A percentile compares a stretch with the other conserved stretches of the same genome.
phyloP scores from a whole-genome alignment of 2,113 vertebrate genomes.

The Channa maculata region DNA sequence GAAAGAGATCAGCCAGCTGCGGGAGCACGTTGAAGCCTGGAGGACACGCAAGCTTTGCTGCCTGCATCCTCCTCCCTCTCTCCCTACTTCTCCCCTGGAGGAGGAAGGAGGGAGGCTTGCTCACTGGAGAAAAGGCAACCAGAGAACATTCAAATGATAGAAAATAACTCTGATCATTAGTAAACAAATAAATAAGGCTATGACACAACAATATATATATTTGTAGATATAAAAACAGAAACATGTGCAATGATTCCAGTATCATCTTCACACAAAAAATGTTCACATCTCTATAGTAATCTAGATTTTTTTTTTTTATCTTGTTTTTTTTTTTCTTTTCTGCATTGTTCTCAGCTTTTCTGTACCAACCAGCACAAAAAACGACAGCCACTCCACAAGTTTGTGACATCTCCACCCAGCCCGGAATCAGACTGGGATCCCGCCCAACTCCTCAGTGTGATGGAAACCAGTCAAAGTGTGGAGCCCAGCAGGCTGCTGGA shows the following conservation, averaged over 20 bases:
- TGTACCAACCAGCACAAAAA: constrained; percentile 30
- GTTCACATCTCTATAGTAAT: constrained; percentile 71
- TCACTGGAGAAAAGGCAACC: constrained; percentile 72
- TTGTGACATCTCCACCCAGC: not conserved
- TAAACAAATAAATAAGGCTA: constrained; percentile 85
- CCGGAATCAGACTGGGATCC: not conserved
- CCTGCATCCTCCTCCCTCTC: not conserved
- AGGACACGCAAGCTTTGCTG: not conserved
- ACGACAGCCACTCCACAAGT: constrained; percentile 21
- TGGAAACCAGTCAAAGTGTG: not conserved
- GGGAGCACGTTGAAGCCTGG: not conserved
- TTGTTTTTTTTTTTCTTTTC: constrained; percentile 19
- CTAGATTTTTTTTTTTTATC: constrained; percentile 44
- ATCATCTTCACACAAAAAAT: constrained; percentile 73
- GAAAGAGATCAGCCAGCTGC: not conserved
- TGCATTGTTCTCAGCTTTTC: constrained; percentile 36
- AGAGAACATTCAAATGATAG: constrained; percentile 73
- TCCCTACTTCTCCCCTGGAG: not conserved
- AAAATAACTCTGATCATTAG: constrained; percentile 64
- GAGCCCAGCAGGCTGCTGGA: too few relatives aligned
- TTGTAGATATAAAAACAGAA: constrained; percentile 58
- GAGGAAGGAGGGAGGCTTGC: constrained; percentile 6
- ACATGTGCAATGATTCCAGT: constrained; percentile 81
- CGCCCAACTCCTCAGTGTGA: not conserved
- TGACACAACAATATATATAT: constrained; percentile 76